phyloP scores from a whole-genome alignment of 2,113 vertebrate genomes.

The Apteryx mantelli region DNA sequence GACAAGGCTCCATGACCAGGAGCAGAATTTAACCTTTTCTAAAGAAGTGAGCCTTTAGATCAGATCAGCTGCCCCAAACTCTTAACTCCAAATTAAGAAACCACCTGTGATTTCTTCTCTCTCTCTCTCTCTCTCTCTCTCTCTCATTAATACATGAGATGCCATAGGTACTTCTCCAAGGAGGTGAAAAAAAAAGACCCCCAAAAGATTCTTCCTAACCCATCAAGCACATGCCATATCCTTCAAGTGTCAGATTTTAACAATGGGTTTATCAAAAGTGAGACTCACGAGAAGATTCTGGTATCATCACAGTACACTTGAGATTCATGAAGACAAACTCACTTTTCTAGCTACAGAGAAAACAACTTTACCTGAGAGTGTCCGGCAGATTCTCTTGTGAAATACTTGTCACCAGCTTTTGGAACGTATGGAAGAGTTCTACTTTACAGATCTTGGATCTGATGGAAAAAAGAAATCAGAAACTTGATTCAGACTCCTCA shows the following conservation, averaged over 20 bases:
- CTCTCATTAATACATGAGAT: background rate
- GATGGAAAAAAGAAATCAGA: background rate
- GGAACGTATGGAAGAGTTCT: slow-evolving; percentile 89
- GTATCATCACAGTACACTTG: background rate
- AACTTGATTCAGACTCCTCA: background rate
- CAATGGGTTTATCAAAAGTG: background rate
- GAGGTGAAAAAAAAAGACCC: background rate
- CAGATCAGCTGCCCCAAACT: background rate
- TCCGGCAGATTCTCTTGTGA: slow-evolving; percentile 79
- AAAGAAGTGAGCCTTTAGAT: background rate
- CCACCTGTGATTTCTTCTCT: background rate
- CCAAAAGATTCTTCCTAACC: background rate
- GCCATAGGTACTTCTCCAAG: background rate
- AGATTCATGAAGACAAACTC: background rate
- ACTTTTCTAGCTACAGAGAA: background rate
- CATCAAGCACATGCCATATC: background rate
- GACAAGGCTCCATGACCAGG: background rate
- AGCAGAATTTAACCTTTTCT: background rate
- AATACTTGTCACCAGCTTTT: slow-evolving; percentile 81
- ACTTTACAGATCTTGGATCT: slow-evolving; percentile 91
- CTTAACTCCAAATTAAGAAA: background rate
- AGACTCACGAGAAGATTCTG: background rate
- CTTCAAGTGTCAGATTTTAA: background rate
- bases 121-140: background rate
- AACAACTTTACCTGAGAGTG: slow-evolving; percentile 84